Percentiles rank a stretch among this genome's conserved stretches.
phyloP scores from a whole-genome alignment of 1,140 invertebrate species.

The Ptiloglossa arizonensis region DNA sequence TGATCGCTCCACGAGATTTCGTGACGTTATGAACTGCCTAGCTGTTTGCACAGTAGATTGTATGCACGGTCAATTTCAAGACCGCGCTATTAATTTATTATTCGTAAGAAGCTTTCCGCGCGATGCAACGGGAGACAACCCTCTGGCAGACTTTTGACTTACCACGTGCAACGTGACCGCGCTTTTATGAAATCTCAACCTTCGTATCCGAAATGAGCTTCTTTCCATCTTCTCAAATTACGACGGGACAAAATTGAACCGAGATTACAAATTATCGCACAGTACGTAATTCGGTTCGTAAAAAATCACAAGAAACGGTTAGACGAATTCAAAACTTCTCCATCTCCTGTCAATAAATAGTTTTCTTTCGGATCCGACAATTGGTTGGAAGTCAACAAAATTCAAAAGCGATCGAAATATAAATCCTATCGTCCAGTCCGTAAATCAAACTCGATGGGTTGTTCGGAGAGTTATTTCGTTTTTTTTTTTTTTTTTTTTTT shows the following conservation, averaged over 20 bases:
- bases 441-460: too few species aligned
- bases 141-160: background rate
- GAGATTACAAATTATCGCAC: too few species aligned
- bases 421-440: too few species aligned
- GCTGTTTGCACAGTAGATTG: constrained; percentile 54
- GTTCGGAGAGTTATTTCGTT: too few species aligned
- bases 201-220: background rate
- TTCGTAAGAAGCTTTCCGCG: constrained; percentile 39
- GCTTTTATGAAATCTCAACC: background rate
- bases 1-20: constrained; percentile 46
- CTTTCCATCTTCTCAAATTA: background rate
- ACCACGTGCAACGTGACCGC: background rate
- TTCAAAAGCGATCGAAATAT: too few species aligned
- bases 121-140: background rate
- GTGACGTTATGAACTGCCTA: constrained; percentile 46
- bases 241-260: background rate
- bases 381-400: too few species aligned
- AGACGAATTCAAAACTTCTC: too few species aligned
- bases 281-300: too few species aligned
- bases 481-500: too few species aligned
- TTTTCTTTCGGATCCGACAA: too few species aligned
- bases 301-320: too few species aligned
- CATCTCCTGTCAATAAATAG: too few species aligned
- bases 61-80: constrained; percentile 50
- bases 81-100: constrained; percentile 54